Evolutionary conservation across 2,888 invertebrate genomes (phyloP), one percentile per base, ranked within the genome.

Genomic region (Stenodema calcarata): DNA sequence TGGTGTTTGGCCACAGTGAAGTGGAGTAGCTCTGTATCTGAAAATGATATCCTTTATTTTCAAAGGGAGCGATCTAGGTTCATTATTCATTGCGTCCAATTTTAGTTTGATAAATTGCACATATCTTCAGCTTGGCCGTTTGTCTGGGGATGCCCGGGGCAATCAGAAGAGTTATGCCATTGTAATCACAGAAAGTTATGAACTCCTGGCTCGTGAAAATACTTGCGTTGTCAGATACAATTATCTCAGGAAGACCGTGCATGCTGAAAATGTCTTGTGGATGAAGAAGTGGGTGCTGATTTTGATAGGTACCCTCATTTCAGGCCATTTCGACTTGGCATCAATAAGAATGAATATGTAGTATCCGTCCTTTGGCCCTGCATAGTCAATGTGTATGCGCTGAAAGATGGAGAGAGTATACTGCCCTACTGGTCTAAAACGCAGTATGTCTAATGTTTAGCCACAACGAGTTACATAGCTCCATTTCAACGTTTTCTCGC

Each of bases 331-430:
- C 14, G 76, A 76, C 41, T 76, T 76, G 2, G 44, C 76, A 41
- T 76, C 76, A 12, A 90, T 86, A 4, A 89, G 35, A 9, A 90
- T 70, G 14, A 90, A 78, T 47, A 89, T 88, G 73, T 87, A 79
- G 75, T 88, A 84, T 7, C 87, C 87, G 9, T 70, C n/a, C 44
- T 75, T 88, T 12, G 90, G 89, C 1, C 89, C 89, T 23, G 89
- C 89, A 75, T 89, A 90, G 80, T 90, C 89, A 11, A 89, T 89
- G 62, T 90, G 83, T 35, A 28, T 12, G 11, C 28, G 27, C 9
- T 42, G 16, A 35, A 7, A 35, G n/a, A n/a, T n/a, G n/a, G n/a
- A n/a, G n/a, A n/a, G n/a, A n/a, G n/a, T n/a, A n/a, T n/a, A n/a
- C n/a, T n/a, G n/a, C n/a, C n/a, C n/a, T n/a, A n/a, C n/a, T n/a